These are phyloP conservation scores for Drosophila ambigua DNA, from an alignment of 1,140 invertebrate genomes.

Conservation along the genomic window DNA sequence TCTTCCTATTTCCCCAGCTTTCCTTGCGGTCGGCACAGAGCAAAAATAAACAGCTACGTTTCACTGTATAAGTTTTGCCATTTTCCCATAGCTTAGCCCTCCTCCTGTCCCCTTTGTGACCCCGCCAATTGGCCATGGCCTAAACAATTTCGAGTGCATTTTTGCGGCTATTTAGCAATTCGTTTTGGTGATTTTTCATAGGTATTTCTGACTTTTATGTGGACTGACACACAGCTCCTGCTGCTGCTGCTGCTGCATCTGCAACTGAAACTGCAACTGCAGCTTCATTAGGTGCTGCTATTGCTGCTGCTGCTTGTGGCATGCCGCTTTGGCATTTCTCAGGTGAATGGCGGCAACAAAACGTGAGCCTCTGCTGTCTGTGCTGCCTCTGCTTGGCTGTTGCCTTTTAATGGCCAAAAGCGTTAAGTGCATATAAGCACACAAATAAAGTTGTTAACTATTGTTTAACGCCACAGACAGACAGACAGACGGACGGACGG, in stretches of 20 bases:
- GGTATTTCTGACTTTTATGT: slow-evolving; percentile 59
- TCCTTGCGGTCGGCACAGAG: too few species aligned
- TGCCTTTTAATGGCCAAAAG: slow-evolving; percentile 38
- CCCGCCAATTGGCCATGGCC: slow-evolving; percentile 36
- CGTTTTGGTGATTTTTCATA: slow-evolving; percentile 59
- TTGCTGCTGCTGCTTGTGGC: slow-evolving; percentile 11
- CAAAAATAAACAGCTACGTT: too few species aligned
- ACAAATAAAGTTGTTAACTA: slow-evolving; percentile 56
- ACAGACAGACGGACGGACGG: not conserved
- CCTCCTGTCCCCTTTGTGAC: not conserved
- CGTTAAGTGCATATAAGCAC: slow-evolving; percentile 48
- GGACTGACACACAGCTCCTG: slow-evolving; percentile 58
- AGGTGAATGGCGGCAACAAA: slow-evolving; percentile 44
- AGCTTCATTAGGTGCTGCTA: slow-evolving; percentile 24
- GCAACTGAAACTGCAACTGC: slow-evolving; percentile 22
- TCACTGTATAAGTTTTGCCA: slow-evolving; percentile 8
- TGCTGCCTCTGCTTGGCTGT: not conserved
- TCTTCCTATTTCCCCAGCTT: not conserved
- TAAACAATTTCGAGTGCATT: slow-evolving; percentile 39
- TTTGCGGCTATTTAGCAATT: slow-evolving; percentile 52
- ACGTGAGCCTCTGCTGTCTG: slow-evolving; percentile 44
- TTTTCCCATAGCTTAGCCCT: not conserved
- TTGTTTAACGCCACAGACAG: slow-evolving; percentile 45
- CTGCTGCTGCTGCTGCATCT: slow-evolving; percentile 35
- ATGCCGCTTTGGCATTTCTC: slow-evolving; percentile 51